Conservation (phyloP, 1,140 invertebrate genomes). For the Trypoxylus dichotomus region DNA sequence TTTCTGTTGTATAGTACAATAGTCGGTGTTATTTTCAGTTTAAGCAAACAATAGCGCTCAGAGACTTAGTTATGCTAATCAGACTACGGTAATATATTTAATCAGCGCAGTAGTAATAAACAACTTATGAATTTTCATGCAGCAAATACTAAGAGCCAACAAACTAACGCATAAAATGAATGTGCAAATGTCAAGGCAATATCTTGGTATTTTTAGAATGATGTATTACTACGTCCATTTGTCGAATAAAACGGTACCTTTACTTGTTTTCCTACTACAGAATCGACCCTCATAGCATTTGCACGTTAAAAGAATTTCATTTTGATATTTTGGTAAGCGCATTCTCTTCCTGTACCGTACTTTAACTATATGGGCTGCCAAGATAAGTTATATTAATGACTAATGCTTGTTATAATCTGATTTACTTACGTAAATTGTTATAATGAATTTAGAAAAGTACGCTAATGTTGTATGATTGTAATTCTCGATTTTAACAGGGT, state of each 20-base stretch:
- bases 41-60: no score
- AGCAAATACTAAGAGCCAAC: not conserved
- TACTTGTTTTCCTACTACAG: not conserved
- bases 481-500: no score
- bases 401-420: not conserved
- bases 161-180: not conserved
- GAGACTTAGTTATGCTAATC: no score
- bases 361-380: not conserved
- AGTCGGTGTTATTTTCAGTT: no score
- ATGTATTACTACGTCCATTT: not conserved
- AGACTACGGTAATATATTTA: no score
- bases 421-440: not conserved
- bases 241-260: not conserved
- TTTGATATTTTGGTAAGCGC: not conserved
- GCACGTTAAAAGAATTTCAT: not conserved
- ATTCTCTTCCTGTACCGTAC: not conserved
- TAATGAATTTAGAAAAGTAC: not conserved
- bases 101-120: not conserved
- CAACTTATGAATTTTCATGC: constrained; percentile 4
- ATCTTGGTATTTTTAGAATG: not conserved
- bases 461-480: no score
- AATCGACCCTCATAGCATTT: not conserved
- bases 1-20: no score
- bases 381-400: not conserved
- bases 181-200: constrained; percentile 2